Evolutionary conservation across 2,797 vertebrate species (phyloP).

Genomic region (Onychomys arenicola): DNA sequence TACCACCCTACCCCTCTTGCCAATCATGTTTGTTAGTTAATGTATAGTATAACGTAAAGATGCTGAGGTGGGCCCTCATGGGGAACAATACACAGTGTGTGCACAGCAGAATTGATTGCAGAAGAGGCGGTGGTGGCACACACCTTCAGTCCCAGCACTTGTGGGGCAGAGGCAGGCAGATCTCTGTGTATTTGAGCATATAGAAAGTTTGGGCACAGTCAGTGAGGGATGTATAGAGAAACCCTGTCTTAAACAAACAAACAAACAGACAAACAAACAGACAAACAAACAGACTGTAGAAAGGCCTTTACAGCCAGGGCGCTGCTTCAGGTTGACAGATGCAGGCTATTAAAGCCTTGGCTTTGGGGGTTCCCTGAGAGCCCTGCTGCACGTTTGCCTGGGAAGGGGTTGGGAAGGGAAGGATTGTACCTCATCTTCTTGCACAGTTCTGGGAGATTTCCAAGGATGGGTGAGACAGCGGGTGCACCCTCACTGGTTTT

Average conservation of each 20-base stretch:
- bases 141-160: not conserved
- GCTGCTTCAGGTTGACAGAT: not conserved
- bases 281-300: not conserved
- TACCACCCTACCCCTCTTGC: too few relatives aligned
- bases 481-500: not conserved
- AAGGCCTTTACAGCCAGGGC: rapidly evolving
- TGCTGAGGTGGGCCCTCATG: not conserved
- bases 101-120: not conserved
- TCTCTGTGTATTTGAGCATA: not conserved
- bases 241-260: not conserved
- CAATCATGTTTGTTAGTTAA: not conserved
- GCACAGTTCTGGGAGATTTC: not conserved
- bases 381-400: not conserved
- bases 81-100: not conserved
- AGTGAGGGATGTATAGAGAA: not conserved
- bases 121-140: not conserved
- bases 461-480: not conserved
- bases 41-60: not conserved
- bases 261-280: not conserved
- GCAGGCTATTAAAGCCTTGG: not conserved
- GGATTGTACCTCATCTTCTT: not conserved
- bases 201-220: not conserved
- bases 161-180: not conserved
- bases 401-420: not conserved
- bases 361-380: not conserved